phyloP scores from a whole-genome alignment of 2,113 vertebrate species.

The Corythoichthys haematopterus region DNA sequence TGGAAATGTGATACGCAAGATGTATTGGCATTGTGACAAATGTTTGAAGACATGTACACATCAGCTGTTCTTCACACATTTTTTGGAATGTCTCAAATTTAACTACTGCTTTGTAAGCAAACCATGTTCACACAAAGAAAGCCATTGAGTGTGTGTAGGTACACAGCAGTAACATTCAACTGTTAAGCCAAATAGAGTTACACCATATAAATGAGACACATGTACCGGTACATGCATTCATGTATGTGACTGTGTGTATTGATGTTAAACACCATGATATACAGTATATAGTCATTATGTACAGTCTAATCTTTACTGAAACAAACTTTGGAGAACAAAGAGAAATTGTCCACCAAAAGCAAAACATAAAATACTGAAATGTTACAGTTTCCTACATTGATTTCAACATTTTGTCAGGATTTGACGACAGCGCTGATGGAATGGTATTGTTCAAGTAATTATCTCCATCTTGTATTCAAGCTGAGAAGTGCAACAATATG shows the following conservation, averaged over 20 bases:
- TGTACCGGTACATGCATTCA: background rate
- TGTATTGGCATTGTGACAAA: constrained; percentile 7
- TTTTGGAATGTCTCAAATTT: constrained; percentile 37
- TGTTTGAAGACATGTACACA: constrained; percentile 10
- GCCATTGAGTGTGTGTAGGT: background rate
- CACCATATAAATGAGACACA: background rate
- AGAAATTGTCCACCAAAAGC: no score
- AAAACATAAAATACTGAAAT: no score
- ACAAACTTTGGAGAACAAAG: no score
- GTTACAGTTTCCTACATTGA: no score
- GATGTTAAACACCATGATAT: no score
- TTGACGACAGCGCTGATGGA: no score
- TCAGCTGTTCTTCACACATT: constrained; percentile 37
- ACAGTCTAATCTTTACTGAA: no score
- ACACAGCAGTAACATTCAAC: background rate
- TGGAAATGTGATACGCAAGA: constrained; percentile 31
- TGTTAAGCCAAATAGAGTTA: background rate
- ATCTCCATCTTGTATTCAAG: no score
- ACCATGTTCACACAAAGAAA: constrained; percentile 11
- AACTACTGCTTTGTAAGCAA: constrained; percentile 38
- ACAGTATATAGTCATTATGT: no score
- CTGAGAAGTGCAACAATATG: no score
- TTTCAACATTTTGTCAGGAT: no score
- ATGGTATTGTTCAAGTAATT: no score
- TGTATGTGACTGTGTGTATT: background rate